Evolutionary conservation across 2,113 vertebrate genomes (phyloP).

Genomic region (Nycticryphes semicollaris): DNA sequence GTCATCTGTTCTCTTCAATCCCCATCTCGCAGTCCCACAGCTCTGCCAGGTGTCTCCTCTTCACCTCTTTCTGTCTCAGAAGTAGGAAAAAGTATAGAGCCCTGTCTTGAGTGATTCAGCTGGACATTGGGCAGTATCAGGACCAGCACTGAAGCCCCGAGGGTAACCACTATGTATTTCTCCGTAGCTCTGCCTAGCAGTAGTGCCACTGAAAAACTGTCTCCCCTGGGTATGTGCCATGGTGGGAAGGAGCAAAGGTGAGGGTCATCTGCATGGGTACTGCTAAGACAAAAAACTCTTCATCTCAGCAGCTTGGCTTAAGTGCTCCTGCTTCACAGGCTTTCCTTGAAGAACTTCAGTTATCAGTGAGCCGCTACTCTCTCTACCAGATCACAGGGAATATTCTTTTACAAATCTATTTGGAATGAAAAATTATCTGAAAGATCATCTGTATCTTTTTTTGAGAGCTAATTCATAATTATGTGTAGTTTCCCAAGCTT

Average conservation of each 20-base stretch:
- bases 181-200: neutral
- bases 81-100: neutral
- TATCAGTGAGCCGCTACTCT: neutral
- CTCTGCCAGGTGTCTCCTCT: neutral
- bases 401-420: neutral
- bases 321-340: accelerated
- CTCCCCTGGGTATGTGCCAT: neutral
- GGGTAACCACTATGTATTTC: neutral
- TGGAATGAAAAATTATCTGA: slow-evolving; percentile 15
- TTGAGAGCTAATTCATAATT: slow-evolving; percentile 21
- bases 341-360: neutral
- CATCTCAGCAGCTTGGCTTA: neutral
- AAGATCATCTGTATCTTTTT: slow-evolving; percentile 20
- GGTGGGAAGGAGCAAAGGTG: neutral
- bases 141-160: neutral
- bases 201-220: neutral
- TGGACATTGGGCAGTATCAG: neutral
- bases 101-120: neutral
- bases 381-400: neutral
- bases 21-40: neutral
- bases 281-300: neutral
- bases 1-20: accelerated
- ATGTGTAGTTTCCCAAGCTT: slow-evolving; percentile 11
- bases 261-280: neutral
- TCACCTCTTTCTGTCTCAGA: neutral